A percentile compares a stretch with the other conserved stretches of the same genome.
phyloP scores from a whole-genome alignment of 1,140 invertebrate genomes.

The Ctenoplectra terminalis region DNA sequence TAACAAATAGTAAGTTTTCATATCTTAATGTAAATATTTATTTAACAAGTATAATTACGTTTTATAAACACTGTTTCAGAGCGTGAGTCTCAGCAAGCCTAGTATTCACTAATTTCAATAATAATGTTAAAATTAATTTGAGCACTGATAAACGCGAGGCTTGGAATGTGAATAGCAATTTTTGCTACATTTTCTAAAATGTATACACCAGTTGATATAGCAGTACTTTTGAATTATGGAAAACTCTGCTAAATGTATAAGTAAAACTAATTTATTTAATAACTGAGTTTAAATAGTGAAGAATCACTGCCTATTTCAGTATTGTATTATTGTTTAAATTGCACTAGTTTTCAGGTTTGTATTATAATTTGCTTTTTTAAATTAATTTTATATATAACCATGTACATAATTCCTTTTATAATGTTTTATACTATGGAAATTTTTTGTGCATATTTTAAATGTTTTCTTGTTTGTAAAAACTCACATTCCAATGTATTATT shows the following conservation, averaged over 20 bases:
- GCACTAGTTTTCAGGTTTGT: conserved; percentile 33
- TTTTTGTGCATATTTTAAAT: conserved; percentile 29
- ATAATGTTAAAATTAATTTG: conserved; percentile 34
- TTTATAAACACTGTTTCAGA: conserved; percentile 49
- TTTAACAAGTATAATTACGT: conserved; percentile 2
- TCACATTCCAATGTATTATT: conserved; percentile 53
- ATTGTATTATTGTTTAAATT: conserved; percentile 28
- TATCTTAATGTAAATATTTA: not conserved
- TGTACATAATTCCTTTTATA: conserved; percentile 43
- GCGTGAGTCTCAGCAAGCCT: conserved; percentile 55
- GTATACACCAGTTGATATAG: not conserved
- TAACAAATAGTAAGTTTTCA: conserved; percentile 47
- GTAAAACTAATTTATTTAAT: conserved; percentile 51
- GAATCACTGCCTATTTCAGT: conserved; percentile 35
- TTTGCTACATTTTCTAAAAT: conserved; percentile 22
- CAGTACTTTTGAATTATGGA: conserved; percentile 4
- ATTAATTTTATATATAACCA: conserved; percentile 17
- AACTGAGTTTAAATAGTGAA: conserved; percentile 23
- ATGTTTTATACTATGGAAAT: conserved; percentile 42
- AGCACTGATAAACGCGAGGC: conserved; percentile 25
- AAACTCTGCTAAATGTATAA: not conserved
- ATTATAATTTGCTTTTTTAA: conserved; percentile 27
- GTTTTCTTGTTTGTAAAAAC: conserved; percentile 49
- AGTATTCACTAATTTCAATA: conserved; percentile 52
- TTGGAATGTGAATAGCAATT: conserved; percentile 1